Base-by-base conservation (phyloP, 1,140 invertebrate species). In the Zaprionus vittiger region DNA sequence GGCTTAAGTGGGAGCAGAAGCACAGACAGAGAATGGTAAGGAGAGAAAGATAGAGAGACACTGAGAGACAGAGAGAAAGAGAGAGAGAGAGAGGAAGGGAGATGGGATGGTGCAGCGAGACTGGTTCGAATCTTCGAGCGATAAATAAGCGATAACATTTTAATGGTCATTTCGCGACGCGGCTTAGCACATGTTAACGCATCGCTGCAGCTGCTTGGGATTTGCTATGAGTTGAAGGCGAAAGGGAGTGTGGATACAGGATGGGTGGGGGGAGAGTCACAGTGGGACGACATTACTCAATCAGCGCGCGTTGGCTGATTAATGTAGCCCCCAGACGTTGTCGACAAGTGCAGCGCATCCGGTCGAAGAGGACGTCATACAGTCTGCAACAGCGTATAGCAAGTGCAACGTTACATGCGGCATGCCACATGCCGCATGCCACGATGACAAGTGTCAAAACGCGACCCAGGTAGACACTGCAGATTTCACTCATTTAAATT, bases 71-170 rank as follows among this genome's bases (percentile, higher is more conserved):
- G 52, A 38, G 20, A 38, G 11, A 15, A 17, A 64, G 37, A 22
- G 20, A 17, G 34, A 47, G 56, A 49, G 65, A 28, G 38, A 22
- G 7, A 28, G 2, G 44, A 34, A 34, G 7, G 37, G 4, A 38
- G 14, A 14, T 38, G 37, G 37, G 41, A 14, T 38, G 37, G 37
- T 6, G 41, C n/a, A 9, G 41, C 41, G n/a, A 7, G 31, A 38
- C 41, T 59, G 54, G 44, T 57, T 73, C 38, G 70, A 17, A 34
- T 52, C 31, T 59, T 44, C n/a, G 57, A 54, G 55, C 74, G 80
- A 87, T 80, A 83, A 89, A 87, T 83, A 87, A 78, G 84, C 81
- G 71, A 87, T 89, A 89, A 89, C 80, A 79, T 79, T 83, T 87
- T 87, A 81, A 87, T 89, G 83, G 68, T 73, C 38, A 64, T 59